A percentile compares a stretch with the other conserved stretches of the same genome.
phyloP scores from a whole-genome alignment of 2,113 vertebrate species.

The Turdus rufiventris region DNA sequence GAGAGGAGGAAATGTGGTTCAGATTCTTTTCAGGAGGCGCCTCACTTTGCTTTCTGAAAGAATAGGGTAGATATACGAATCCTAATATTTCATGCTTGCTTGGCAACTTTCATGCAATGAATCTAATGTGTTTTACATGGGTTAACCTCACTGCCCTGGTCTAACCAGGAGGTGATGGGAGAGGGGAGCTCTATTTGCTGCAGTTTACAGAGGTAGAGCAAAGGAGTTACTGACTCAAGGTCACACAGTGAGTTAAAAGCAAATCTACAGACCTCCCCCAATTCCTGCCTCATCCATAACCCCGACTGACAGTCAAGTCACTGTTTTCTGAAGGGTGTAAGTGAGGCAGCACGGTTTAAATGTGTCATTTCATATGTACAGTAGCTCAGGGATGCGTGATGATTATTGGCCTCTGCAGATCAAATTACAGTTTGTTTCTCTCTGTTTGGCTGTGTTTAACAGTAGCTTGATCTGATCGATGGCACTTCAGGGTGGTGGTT shows the following conservation, averaged over 20 bases:
- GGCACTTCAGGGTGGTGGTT: background rate
- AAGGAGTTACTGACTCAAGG: conserved; percentile 21
- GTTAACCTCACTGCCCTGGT: background rate
- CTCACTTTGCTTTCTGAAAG: background rate
- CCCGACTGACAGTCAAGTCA: background rate
- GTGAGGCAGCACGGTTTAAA: background rate
- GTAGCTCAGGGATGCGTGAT: background rate
- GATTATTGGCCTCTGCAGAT: conserved; percentile 22
- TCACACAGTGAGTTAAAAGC: conserved; percentile 34
- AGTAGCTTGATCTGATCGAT: background rate
- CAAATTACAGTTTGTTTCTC: conserved; percentile 40
- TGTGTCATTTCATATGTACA: background rate
- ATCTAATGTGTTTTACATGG: background rate
- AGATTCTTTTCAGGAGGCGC: background rate
- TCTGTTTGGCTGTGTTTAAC: background rate
- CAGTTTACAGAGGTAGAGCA: background rate
- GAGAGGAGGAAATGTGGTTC: background rate
- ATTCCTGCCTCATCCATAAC: background rate
- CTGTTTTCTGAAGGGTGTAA: background rate
- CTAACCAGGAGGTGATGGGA: background rate
- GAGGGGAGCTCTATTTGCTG: background rate
- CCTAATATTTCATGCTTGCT: background rate
- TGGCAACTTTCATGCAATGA: background rate
- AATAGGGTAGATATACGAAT: background rate
- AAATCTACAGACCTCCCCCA: background rate